Evolutionary conservation across 2,888 invertebrate genomes (phyloP).

Genomic region (Panopea generosa): DNA sequence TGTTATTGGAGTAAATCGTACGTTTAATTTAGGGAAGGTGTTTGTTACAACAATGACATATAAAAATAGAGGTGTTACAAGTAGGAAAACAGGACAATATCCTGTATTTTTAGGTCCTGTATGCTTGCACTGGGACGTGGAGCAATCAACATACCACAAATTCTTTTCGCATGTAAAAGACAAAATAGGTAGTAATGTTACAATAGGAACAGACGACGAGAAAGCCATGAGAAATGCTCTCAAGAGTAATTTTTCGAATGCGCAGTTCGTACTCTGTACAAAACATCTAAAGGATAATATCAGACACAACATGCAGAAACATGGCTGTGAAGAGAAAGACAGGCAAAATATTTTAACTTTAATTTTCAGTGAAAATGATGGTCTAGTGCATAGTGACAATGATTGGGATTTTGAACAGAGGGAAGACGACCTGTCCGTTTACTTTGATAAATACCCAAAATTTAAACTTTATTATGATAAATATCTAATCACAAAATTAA

Average conservation of each 20-base stretch:
- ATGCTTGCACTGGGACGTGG: conserved; percentile 7
- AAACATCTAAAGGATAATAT: conserved; percentile 18
- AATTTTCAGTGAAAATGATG: conserved; percentile 5
- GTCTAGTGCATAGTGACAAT: not conserved
- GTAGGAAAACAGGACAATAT: not conserved
- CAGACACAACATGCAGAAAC: not conserved
- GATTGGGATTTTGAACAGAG: not conserved
- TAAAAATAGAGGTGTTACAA: conserved; percentile 8
- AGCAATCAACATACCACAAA: conserved; percentile 5
- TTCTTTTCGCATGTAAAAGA: not conserved
- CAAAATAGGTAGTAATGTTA: not conserved
- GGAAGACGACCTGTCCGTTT: not conserved
- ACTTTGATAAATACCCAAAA: conserved; percentile 3
- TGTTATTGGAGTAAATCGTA: conserved; percentile 15
- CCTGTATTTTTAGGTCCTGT: conserved; percentile 14
- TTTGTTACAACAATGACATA: conserved; percentile 14
- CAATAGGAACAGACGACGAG: conserved; percentile 4
- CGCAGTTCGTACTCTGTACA: not conserved
- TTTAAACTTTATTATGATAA: not conserved
- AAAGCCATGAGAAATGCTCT: conserved; percentile 1
- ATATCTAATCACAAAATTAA: not conserved
- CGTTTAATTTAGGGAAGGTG: conserved; percentile 14
- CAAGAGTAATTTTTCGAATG: not conserved
- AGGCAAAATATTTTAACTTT: not conserved
- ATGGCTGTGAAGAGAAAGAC: not conserved